Percentiles rank a stretch among this genome's conserved stretches.
Evolutionary conservation across 1,140 invertebrate species (phyloP).

Genomic region (Lucilia sericata): DNA sequence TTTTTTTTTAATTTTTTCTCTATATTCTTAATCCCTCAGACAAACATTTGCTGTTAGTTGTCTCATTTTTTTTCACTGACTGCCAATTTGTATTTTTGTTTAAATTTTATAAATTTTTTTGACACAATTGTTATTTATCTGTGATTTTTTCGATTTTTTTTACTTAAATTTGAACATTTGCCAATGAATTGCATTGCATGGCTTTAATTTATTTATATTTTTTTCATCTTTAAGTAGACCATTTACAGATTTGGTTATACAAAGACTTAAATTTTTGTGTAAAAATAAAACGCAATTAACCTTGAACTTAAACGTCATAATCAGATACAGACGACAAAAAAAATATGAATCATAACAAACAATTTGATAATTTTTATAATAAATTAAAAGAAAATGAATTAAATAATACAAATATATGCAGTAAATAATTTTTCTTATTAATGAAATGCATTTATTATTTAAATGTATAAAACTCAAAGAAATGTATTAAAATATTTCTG

Average conservation of each 20-base stretch:
- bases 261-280: background rate
- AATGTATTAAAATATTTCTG: too few species aligned
- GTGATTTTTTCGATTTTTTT: too few species aligned
- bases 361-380: too few species aligned
- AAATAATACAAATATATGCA: too few species aligned
- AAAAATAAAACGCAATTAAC: background rate
- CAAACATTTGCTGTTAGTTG: too few species aligned
- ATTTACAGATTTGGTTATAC: background rate
- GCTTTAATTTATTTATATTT: background rate
- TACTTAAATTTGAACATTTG: background rate
- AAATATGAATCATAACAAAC: background rate
- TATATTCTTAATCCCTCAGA: too few species aligned
- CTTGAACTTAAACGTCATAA: slow-evolving; percentile 1
- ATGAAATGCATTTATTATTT: too few species aligned
- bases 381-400: too few species aligned
- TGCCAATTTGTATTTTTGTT: background rate
- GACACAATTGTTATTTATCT: background rate
- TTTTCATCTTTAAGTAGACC: background rate
- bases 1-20: too few species aligned
- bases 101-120: background rate
- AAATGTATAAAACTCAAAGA: too few species aligned
- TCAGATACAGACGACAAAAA: background rate
- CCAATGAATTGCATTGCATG: background rate
- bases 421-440: too few species aligned
- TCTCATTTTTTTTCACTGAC: too few species aligned